Evolutionary conservation across 2,797 vertebrate species (phyloP).

Genomic region (Luscinia megarhynchos): DNA sequence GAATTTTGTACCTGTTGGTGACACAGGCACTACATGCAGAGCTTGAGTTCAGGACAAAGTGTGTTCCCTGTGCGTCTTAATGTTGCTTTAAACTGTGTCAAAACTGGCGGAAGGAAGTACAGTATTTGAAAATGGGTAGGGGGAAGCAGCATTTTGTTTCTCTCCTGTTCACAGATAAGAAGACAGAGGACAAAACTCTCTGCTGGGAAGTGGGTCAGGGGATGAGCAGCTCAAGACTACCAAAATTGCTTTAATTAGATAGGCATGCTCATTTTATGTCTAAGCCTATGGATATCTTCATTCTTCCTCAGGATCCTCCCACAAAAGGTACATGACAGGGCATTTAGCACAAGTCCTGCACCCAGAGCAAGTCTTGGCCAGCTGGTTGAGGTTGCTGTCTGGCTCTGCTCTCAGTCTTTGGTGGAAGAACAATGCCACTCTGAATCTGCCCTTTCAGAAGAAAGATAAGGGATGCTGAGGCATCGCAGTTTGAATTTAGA

Average conservation of each 20-base stretch:
- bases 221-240: neutral
- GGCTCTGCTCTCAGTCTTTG: neutral
- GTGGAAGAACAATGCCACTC: fast-evolving
- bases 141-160: neutral
- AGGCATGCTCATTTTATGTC: neutral
- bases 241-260: neutral
- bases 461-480: neutral
- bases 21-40: neutral
- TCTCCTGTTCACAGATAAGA: neutral
- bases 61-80: neutral
- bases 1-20: neutral
- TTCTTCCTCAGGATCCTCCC: neutral
- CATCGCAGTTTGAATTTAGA: conserved; percentile 39
- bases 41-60: neutral
- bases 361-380: neutral
- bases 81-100: neutral
- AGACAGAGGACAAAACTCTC: neutral
- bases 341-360: neutral
- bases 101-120: neutral
- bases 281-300: neutral
- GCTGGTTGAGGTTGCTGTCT: neutral
- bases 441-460: neutral
- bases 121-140: neutral
- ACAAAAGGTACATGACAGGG: neutral
- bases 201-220: neutral